Base-by-base conservation (phyloP, 2,888 invertebrate species). In the Balanococcus diminutus region DNA sequence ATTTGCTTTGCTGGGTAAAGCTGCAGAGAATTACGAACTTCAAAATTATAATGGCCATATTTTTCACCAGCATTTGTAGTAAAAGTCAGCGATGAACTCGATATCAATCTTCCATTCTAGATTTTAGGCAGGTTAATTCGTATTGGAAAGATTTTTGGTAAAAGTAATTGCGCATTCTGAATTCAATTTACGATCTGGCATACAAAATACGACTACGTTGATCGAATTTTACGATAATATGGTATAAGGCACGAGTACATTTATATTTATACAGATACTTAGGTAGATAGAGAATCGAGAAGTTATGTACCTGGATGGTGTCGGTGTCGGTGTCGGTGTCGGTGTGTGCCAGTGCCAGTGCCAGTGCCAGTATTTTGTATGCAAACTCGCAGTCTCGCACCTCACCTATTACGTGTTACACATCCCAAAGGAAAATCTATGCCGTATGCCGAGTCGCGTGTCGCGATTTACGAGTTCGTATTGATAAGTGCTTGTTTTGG, bases 81-180 rank as follows among this genome's bases (percentile, higher is more conserved):
- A 25, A 67, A 67, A 67, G 61, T 67, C 61, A 67, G 28, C 28
- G 61, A 67, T 67, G 61, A 67, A 67, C 61, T 67, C 61, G 75
- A 75, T 75, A 75, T 75, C 75, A 75, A 75, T 75, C 75, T 75
- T 75, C 75, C 19, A 75, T 75, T 75, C 75, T n/a, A 75, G 8
- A 16, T 5, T 75, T 75, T 75, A 22, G 75, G 36, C 75, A 75
- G 32, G 19, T 75, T 31, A 32, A 75, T 67, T 28, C 61, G 61
- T 67, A 67, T 67, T 28, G 61, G 61, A 28, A 14, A 67, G 61
- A 67, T 67, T 67, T 67, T 25, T 67, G 61, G 11, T 8, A 67
- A 67, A 25, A 67, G 61, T 67, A 67, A 67, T 67, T 28, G 61
- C 25, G 61, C 28, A 67, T 67, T 67, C 61, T 67, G 28, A 28